A percentile compares a stretch with the other conserved stretches of the same genome.
Conservation (phyloP, 2,888 invertebrate species). For the Lasioglossum malachurum region DNA sequence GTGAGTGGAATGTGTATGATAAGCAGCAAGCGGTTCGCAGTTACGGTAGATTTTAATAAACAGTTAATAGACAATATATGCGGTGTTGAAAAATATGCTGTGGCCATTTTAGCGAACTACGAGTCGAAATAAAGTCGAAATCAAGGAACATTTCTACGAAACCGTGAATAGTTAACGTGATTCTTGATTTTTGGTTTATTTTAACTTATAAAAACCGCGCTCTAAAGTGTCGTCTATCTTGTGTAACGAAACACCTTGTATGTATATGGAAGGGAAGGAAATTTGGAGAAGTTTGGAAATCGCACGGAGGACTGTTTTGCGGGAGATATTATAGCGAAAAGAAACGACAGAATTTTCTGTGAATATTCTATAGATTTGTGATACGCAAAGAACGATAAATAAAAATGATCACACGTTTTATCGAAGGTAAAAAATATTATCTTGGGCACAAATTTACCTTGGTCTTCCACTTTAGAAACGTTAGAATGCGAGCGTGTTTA, state of each 20-base stretch:
- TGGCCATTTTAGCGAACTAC: background rate
- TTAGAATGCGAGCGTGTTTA: constrained; percentile 28
- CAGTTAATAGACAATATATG: constrained; percentile 46
- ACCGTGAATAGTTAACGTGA: too few relatives aligned
- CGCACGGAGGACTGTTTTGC: background rate
- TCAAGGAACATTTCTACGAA: background rate
- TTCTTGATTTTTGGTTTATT: background rate
- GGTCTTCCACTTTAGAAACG: constrained; percentile 63
- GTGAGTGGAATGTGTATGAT: constrained; percentile 57
- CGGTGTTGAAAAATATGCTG: background rate
- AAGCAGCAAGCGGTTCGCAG: constrained; percentile 38
- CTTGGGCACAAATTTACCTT: constrained; percentile 58
- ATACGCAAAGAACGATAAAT: constrained; percentile 48
- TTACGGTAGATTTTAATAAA: constrained; percentile 59
- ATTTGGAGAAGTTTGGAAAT: background rate
- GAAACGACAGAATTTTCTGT: constrained; percentile 53
- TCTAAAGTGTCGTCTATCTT: background rate
- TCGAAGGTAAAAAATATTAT: constrained; percentile 51
- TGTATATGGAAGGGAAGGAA: background rate
- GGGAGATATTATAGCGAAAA: constrained; percentile 37
- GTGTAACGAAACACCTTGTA: background rate
- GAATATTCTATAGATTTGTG: constrained; percentile 66
- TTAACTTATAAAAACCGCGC: background rate
- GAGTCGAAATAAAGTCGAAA: background rate
- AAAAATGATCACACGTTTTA: constrained; percentile 49